Evolutionary conservation across 2,113 vertebrate species (phyloP).

Genomic region (Rousettus leschenaultii): DNA sequence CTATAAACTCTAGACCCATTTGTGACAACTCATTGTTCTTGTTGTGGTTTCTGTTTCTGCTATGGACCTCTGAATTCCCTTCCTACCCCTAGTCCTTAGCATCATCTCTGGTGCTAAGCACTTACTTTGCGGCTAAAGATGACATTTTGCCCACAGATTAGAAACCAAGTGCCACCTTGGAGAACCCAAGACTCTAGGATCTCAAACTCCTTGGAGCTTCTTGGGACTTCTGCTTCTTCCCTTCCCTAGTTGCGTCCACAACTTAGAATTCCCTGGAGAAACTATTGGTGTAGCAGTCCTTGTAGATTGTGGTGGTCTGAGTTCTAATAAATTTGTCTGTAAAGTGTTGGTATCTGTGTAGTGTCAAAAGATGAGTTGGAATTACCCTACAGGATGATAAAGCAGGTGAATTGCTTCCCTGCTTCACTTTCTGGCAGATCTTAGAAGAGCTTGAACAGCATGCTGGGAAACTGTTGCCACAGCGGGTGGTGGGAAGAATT

Average conservation of each 20-base stretch:
- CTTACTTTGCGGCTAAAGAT: background rate
- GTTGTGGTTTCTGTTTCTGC: background rate
- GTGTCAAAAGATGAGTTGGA: background rate
- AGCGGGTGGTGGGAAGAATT: background rate
- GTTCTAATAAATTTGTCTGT: background rate
- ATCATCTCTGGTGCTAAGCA: background rate
- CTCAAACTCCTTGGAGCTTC: background rate
- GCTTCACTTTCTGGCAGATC: background rate
- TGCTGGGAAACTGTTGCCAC: background rate
- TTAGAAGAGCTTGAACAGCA: background rate
- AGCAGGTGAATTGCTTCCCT: background rate
- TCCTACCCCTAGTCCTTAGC: background rate
- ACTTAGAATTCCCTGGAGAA: background rate
- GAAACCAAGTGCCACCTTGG: background rate
- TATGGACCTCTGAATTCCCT: background rate
- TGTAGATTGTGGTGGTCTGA: background rate
- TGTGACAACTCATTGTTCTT: background rate
- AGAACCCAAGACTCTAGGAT: background rate
- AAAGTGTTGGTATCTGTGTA: background rate
- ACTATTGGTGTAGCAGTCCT: background rate
- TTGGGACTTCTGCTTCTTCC: background rate
- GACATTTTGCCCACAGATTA: background rate
- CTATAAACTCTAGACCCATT: background rate
- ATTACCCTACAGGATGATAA: background rate
- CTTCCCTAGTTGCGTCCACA: background rate